Conservation (phyloP, 2,797 vertebrate genomes). For the Esox lucius region DNA sequence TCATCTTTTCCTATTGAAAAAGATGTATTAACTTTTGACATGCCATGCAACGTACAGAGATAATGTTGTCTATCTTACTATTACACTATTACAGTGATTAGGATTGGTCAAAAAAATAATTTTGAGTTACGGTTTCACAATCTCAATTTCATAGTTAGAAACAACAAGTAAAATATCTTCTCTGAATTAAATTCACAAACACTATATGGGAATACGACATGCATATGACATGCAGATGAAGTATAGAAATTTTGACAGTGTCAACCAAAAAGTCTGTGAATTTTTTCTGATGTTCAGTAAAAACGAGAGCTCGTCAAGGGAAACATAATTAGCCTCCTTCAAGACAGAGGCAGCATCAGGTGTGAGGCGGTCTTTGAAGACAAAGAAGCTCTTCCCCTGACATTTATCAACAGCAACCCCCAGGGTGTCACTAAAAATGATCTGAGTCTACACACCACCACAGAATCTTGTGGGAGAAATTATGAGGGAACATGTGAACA, state of each 20-base stretch:
- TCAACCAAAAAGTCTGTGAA: not conserved
- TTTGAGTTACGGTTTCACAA: not conserved
- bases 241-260: not conserved
- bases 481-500: not conserved
- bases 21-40: too few species aligned
- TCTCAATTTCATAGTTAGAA: not conserved
- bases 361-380: conserved; percentile 9
- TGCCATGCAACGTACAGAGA: too few species aligned
- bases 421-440: conserved; percentile 5
- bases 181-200: not conserved
- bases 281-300: not conserved
- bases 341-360: not conserved
- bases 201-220: not conserved
- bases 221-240: not conserved
- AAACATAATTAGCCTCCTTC: not conserved
- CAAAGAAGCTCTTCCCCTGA: conserved; percentile 11
- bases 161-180: not conserved
- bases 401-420: not conserved
- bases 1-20: too few species aligned
- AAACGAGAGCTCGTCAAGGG: not conserved
- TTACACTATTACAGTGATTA: not conserved
- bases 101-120: not conserved
- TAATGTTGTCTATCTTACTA: not conserved
- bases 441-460: not conserved
- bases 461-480: not conserved